These are phyloP conservation scores for Diabrotica virgifera DNA, from an alignment of 1,140 invertebrate species.

Conservation along the genomic window DNA sequence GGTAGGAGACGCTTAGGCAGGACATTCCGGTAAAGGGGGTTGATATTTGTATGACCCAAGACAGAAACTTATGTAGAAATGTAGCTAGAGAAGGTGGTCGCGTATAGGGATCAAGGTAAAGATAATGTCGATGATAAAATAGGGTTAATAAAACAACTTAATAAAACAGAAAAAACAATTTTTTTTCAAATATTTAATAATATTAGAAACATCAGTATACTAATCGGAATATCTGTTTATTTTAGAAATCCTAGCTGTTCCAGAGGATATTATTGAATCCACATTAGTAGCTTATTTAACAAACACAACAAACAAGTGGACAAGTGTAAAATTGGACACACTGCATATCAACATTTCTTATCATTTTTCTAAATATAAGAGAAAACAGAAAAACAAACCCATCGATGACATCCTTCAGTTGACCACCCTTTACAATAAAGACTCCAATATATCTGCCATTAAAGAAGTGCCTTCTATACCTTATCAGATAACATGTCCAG, in stretches of 20 bases:
- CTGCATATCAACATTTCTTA: constrained; percentile 14
- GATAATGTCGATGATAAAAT: too few relatives aligned
- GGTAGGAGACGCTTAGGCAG: too few relatives aligned
- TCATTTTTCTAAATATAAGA: constrained; percentile 4
- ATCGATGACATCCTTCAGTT: constrained; percentile 2
- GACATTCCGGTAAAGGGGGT: too few relatives aligned
- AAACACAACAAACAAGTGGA: not conserved
- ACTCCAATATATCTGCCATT: not conserved
- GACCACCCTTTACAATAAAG: constrained; percentile 1
- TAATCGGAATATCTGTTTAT: not conserved
- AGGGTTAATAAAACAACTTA: too few relatives aligned
- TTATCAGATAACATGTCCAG: not conserved
- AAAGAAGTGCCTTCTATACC: constrained; percentile 1
- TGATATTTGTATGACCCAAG: too few relatives aligned
- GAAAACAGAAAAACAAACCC: not conserved
- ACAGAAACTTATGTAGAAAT: too few relatives aligned
- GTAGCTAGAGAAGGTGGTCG: too few relatives aligned
- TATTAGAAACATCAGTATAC: too few relatives aligned
- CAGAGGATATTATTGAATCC: constrained; percentile 8
- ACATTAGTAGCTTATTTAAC: not conserved
- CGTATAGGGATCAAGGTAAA: too few relatives aligned
- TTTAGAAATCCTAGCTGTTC: constrained; percentile 9
- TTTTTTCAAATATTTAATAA: not conserved
- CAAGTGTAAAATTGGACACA: constrained; percentile 1
- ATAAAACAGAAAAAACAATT: not conserved